These are phyloP conservation scores for Parazoanthus atlanticus DNA, from an alignment of 92 coral and sea anemone species.

Conservation along the genomic window DNA sequence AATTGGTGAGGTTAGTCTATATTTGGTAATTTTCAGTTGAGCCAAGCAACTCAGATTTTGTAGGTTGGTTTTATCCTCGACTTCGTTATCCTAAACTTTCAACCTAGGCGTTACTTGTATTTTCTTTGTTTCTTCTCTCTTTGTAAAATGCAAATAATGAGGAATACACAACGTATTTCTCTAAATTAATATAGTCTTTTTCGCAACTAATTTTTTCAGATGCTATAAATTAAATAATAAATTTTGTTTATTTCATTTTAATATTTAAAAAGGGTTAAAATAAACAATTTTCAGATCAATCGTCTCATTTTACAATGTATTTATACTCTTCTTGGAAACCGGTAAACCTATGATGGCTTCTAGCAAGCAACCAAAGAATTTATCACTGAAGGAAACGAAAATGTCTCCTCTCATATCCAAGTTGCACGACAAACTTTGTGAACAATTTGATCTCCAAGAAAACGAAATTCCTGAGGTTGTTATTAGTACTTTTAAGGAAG, in stretches of 20 bases:
- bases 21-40: too few species aligned
- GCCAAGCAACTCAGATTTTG: too few species aligned
- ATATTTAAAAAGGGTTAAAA: neutral
- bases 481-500: neutral
- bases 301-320: too few species aligned
- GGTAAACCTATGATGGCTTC: constrained; percentile 21
- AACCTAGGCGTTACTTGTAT: too few species aligned
- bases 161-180: too few species aligned
- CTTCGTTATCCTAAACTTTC: too few species aligned
- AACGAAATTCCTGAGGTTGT: constrained; percentile 16
- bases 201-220: neutral
- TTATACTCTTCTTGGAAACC: neutral
- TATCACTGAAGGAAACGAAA: neutral
- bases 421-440: neutral
- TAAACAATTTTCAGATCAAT: neutral
- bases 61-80: too few species aligned
- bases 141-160: too few species aligned
- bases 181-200: too few species aligned
- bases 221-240: neutral
- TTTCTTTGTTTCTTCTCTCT: too few species aligned
- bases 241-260: neutral
- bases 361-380: neutral
- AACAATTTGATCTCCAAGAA: neutral
- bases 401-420: neutral
- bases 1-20: too few species aligned